Conservation (phyloP, 2,888 invertebrate genomes). For the Conomelus anceps region DNA sequence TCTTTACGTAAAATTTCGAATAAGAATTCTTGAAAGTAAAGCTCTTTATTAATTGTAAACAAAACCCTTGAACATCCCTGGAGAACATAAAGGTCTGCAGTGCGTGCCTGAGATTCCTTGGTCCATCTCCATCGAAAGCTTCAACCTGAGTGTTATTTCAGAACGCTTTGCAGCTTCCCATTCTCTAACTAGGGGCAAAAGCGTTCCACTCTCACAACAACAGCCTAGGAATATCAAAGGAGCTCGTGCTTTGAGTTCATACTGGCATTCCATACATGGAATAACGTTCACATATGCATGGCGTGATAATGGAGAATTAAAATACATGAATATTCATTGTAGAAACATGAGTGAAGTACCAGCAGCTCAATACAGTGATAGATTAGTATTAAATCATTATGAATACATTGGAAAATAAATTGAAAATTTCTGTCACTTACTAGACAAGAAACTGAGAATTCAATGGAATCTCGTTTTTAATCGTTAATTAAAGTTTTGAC, state of each 20-base stretch:
- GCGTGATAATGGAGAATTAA: not conserved
- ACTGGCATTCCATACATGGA: not conserved
- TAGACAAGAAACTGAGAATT: too few relatives aligned
- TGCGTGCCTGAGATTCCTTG: not conserved
- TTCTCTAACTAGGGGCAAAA: not conserved
- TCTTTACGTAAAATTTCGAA: too few relatives aligned
- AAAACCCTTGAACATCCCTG: not conserved
- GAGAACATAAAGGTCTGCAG: not conserved
- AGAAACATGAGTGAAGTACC: not conserved
- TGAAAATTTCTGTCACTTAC: too few relatives aligned
- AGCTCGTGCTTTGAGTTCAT: not conserved
- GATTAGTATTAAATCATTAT: too few relatives aligned
- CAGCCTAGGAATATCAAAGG: not conserved
- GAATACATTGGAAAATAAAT: too few relatives aligned
- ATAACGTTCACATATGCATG: not conserved
- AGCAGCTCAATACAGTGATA: not conserved
- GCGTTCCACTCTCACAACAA: not conserved
- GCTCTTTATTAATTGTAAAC: not conserved
- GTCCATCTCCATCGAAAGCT: not conserved
- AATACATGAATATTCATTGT: not conserved
- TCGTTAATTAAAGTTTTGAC: not conserved
- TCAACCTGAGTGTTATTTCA: not conserved
- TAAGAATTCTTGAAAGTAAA: too few relatives aligned
- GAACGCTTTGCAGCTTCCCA: not conserved
- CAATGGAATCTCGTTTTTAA: too few relatives aligned